These are phyloP conservation scores for Laticauda colubrina DNA, from an alignment of 2,113 vertebrate genomes.

Conservation along the genomic window DNA sequence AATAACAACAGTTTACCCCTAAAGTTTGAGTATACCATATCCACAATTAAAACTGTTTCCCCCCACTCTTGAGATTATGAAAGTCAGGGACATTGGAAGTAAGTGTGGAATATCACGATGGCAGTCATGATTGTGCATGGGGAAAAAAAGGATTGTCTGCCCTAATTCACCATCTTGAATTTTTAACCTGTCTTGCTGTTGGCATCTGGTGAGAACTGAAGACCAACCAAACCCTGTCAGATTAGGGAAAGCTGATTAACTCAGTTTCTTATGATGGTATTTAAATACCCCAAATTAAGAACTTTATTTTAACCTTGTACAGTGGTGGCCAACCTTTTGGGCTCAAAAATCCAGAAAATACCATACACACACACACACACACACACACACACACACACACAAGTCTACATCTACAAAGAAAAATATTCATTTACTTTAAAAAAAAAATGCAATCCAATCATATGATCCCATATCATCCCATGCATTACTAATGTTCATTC, in stretches of 20 bases:
- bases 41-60: conserved; percentile 1
- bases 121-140: not conserved
- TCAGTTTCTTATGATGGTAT: not conserved
- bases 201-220: not conserved
- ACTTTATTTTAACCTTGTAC: not conserved
- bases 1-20: not conserved
- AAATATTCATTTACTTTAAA: not conserved
- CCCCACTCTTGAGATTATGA: conserved; percentile 4
- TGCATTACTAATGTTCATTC: not conserved
- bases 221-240: not conserved
- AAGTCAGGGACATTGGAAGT: not conserved
- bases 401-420: no score
- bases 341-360: not conserved
- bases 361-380: not conserved
- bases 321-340: not conserved
- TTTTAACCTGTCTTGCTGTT: not conserved
- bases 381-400: not conserved
- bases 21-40: not conserved
- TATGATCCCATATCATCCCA: not conserved
- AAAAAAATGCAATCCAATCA: not conserved
- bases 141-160: not conserved
- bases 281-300: not conserved
- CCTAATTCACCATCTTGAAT: not conserved
- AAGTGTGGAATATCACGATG: not conserved
- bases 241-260: not conserved